Base-by-base conservation (phyloP, 2,888 invertebrate species). In the Leistus spinibarbis region DNA sequence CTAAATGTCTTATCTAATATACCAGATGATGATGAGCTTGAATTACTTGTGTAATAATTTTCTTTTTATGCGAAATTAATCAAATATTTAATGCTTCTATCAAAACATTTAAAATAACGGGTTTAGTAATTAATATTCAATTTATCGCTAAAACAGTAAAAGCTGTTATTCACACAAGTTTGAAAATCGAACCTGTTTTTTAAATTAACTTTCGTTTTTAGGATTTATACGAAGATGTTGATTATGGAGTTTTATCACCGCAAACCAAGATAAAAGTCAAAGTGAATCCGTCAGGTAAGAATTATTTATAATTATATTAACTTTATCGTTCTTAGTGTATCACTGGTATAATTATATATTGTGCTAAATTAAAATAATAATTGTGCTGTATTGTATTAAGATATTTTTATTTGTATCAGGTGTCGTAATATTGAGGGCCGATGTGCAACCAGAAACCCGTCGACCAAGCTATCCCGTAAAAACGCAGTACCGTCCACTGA, bases 181-280 rank as follows among this genome's bases (percentile, higher is more conserved):
- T 72, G 71, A n/a, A 40, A 40, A 40, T 40, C 1, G 7, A 40
- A 40, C 40, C 5, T 40, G 40, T 40, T 40, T 40, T 40, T 40
- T 10, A 10, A 40, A 40, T 10, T 10, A 7, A 40, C 40, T 40
- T 40, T 40, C 40, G 5, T 40, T 40, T 40, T 54, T 85, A 95
- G 94, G 95, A 96, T 86, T 86, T 96, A 77, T 96, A 95, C 83
- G 95, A 95, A 85, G 95, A 95, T 80, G 95, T 95, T 7, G 93
- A 95, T 84, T 95, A 95, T 82, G 95, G 95, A 71, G 89, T 95
- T 77, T 86, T 96, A 67, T 92, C 92, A 57, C 92, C 95, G 27
- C 92, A 93, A 83, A 95, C 95, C 66, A 95, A 95, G 87, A 95
- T 96, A 83, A 95, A 95, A 89, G 95, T 96, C 78, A 95, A 95